A percentile compares a stretch with the other conserved stretches of the same genome.
phyloP scores from a whole-genome alignment of 2,888 invertebrate genomes.

The Teinopalpus imperialis region DNA sequence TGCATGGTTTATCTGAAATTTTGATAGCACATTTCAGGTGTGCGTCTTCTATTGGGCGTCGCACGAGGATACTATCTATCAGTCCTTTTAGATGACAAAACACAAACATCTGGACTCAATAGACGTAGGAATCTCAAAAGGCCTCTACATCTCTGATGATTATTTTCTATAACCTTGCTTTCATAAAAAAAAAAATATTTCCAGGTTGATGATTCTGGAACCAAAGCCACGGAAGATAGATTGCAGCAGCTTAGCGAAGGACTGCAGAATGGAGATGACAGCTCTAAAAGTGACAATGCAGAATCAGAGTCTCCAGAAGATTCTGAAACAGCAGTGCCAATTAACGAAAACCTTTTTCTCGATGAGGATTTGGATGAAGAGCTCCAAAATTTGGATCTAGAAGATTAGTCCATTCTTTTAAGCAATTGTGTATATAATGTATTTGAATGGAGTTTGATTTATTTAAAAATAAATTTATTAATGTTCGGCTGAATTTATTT shows the following conservation, averaged over 20 bases:
- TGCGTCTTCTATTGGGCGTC: no score
- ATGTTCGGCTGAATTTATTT: constrained; percentile 27
- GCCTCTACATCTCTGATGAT: no score
- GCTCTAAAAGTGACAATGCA: constrained; percentile 30
- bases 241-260: constrained; percentile 71
- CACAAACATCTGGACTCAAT: no score
- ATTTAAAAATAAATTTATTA: constrained; percentile 23
- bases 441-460: constrained; percentile 18
- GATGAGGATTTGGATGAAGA: constrained; percentile 94
- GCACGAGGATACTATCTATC: no score
- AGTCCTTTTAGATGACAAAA: no score
- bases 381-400: constrained; percentile 89
- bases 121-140: no score
- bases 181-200: constrained; percentile 17
- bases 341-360: constrained; percentile 96
- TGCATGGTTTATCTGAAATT: no score
- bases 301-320: constrained; percentile 45
- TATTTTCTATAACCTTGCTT: no score
- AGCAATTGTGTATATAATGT: constrained; percentile 21
- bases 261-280: constrained; percentile 46
- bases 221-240: constrained; percentile 86
- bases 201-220: constrained; percentile 88
- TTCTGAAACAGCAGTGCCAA: constrained; percentile 85
- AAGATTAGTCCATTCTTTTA: constrained; percentile 66
- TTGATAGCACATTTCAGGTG: no score